These are phyloP conservation scores for Corythoichthys intestinalis DNA, from an alignment of 2,113 vertebrate genomes.

Conservation along the genomic window DNA sequence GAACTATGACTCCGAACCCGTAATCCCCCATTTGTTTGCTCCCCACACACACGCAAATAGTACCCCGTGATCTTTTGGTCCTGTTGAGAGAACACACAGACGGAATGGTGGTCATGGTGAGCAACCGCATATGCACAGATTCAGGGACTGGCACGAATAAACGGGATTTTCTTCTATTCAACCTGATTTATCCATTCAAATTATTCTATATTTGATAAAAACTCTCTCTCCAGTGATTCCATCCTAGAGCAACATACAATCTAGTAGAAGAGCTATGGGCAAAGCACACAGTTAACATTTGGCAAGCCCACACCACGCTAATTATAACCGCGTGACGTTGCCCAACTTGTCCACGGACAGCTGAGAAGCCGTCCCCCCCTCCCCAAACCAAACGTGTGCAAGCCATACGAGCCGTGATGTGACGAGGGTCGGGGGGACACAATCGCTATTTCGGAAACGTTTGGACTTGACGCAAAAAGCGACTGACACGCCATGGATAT, in stretches of 20 bases:
- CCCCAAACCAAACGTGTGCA: background rate
- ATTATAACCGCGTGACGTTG: slow-evolving; percentile 76
- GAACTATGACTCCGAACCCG: slow-evolving; percentile 99
- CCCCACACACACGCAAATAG: slow-evolving; percentile 72
- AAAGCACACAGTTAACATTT: slow-evolving; percentile 42
- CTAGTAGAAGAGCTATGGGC: slow-evolving; percentile 9
- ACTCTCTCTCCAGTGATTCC: slow-evolving; percentile 23
- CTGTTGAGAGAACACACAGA: slow-evolving; percentile 66
- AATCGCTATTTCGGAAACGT: slow-evolving; percentile 35
- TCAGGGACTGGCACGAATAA: slow-evolving; percentile 17
- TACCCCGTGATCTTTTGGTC: slow-evolving; percentile 71
- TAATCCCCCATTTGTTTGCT: slow-evolving; percentile 99
- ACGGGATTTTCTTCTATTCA: background rate
- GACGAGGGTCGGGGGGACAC: slow-evolving; percentile 19
- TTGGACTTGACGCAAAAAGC: slow-evolving; percentile 20
- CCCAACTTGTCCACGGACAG: slow-evolving; percentile 53
- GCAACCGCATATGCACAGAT: slow-evolving; percentile 36
- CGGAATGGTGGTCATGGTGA: slow-evolving; percentile 55
- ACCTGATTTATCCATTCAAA: slow-evolving; percentile 13
- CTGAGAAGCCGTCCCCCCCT: slow-evolving; percentile 45
- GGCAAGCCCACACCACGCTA: slow-evolving; percentile 51
- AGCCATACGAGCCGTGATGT: slow-evolving; percentile 28
- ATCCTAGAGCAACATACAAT: slow-evolving; percentile 21
- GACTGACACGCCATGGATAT: slow-evolving; percentile 20
- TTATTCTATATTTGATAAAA: slow-evolving; percentile 21